These are phyloP conservation scores for Gephyroberyx darwinii DNA, from an alignment of 2,797 vertebrate species.

Conservation along the genomic window DNA sequence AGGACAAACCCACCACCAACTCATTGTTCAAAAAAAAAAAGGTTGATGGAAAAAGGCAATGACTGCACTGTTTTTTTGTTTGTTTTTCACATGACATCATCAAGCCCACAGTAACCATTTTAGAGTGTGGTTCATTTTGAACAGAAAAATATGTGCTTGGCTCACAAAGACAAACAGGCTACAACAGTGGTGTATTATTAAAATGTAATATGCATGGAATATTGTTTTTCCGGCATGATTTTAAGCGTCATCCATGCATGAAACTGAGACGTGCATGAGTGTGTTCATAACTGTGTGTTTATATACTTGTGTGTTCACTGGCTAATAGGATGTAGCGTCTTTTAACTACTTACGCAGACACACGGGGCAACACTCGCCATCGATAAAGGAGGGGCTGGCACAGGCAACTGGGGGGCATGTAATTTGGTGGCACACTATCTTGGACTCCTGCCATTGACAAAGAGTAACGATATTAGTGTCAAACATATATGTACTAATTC, in stretches of 20 bases:
- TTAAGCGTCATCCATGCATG: slow-evolving; percentile 44
- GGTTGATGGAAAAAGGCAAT: slow-evolving; percentile 22
- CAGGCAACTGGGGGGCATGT: slow-evolving; percentile 94
- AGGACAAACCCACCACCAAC: neutral
- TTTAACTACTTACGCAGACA: slow-evolving; percentile 88
- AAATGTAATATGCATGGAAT: slow-evolving; percentile 57
- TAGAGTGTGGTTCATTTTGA: slow-evolving; percentile 52
- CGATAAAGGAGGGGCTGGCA: slow-evolving; percentile 88
- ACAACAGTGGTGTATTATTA: slow-evolving; percentile 55
- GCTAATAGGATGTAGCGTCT: neutral
- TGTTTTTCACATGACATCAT: slow-evolving; percentile 71
- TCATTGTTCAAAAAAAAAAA: slow-evolving; percentile 27
- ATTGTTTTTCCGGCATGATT: slow-evolving; percentile 55
- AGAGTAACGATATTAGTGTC: slow-evolving; percentile 31
- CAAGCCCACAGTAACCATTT: slow-evolving; percentile 64
- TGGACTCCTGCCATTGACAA: slow-evolving; percentile 86
- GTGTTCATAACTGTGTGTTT: slow-evolving; percentile 36
- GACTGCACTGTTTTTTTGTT: slow-evolving; percentile 38
- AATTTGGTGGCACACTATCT: slow-evolving; percentile 94
- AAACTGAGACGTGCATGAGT: slow-evolving; percentile 17
- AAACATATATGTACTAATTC: slow-evolving; percentile 15
- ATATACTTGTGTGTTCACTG: slow-evolving; percentile 4
- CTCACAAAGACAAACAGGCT: slow-evolving; percentile 60
- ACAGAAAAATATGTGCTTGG: slow-evolving; percentile 67
- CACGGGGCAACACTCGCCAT: slow-evolving; percentile 94